phyloP scores from a whole-genome alignment of 2,797 vertebrate genomes.

The Phalanger gymnotis region DNA sequence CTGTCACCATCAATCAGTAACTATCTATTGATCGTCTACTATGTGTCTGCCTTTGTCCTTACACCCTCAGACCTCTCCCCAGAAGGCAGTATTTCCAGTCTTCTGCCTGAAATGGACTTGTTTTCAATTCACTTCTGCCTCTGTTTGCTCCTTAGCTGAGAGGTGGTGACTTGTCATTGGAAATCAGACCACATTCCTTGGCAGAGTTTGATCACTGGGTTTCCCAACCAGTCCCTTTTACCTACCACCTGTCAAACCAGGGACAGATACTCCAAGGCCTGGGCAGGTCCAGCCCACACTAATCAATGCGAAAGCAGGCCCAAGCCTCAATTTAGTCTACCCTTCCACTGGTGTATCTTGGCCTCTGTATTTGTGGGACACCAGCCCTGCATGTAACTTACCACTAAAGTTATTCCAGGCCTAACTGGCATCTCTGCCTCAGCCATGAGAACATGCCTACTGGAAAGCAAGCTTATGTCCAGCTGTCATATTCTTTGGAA shows the following conservation, averaged over 20 bases:
- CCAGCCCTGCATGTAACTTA: conserved; percentile 44
- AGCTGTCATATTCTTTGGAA: conserved; percentile 65
- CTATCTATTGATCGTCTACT: background rate
- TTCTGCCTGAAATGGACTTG: background rate
- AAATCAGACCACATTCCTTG: conserved; percentile 2
- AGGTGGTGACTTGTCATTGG: background rate
- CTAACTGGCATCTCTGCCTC: conserved; percentile 66
- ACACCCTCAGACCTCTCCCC: background rate
- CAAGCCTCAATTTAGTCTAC: conserved; percentile 57
- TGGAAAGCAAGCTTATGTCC: conserved; percentile 11
- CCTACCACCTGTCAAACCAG: conserved; percentile 58
- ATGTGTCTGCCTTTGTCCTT: background rate
- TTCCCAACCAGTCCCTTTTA: conserved; percentile 44
- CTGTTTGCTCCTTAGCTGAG: background rate
- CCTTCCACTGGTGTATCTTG: conserved; percentile 41
- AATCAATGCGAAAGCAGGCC: conserved; percentile 55
- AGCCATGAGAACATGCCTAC: conserved; percentile 62
- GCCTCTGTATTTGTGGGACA: conserved; percentile 36
- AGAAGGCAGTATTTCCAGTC: background rate
- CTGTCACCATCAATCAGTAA: background rate
- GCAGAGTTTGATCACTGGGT: background rate
- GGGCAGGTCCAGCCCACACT: conserved; percentile 21
- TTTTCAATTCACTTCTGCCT: background rate
- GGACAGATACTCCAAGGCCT: background rate
- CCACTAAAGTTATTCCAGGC: conserved; percentile 68